Evolutionary conservation across 2,797 vertebrate genomes (phyloP), one percentile per base, ranked within the genome.

Genomic region (Threskiornis aethiopicus): DNA sequence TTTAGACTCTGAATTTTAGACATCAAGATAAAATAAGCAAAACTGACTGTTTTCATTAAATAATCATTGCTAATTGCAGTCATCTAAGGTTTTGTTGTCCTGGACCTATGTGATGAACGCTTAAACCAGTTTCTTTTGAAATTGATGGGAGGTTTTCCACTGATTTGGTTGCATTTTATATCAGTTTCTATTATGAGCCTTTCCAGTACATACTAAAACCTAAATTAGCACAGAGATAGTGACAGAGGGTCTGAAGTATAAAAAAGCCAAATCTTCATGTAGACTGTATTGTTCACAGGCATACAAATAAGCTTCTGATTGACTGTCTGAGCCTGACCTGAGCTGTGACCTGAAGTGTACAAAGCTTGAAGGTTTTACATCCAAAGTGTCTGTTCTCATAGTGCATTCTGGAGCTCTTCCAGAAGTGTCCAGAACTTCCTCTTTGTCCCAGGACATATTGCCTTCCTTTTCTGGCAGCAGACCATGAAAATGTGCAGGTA

Each of bases 401-500:
- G 16, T 14, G 15, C 21, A 19, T 67, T 90, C 77, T 87, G 90
- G 89, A 90, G 37, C 16, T 67, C 44, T 83, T 95, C 78, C 91
- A 96, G 73, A 70, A 70, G 22, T 54, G 57, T 93, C 84, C 81
- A 94, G 59, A 83, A 49, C 57, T 96, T 93, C 81, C 62, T 87
- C 16, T 87, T 85, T 87, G 47, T 89, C 78, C 55, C 78, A 87
- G 64, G 64, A 92, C 7, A 4, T 59, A 35, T 42, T 90, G 7
- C 55, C 64, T 95, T 96, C 57, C 41, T 87, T 29, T 94, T 58
- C 78, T 87, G 93, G 86, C 89, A 96, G 59, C 71, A 94, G 66
- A 29, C 71, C 81, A 89, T 72, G 75, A 79, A 93, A 87, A 89
- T 33, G 64, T 71, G 72, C 59, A 96, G 86, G 94, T 93, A 89